Base-by-base conservation (phyloP, 2,888 invertebrate species). In the Meliscaeva auricollis region DNA sequence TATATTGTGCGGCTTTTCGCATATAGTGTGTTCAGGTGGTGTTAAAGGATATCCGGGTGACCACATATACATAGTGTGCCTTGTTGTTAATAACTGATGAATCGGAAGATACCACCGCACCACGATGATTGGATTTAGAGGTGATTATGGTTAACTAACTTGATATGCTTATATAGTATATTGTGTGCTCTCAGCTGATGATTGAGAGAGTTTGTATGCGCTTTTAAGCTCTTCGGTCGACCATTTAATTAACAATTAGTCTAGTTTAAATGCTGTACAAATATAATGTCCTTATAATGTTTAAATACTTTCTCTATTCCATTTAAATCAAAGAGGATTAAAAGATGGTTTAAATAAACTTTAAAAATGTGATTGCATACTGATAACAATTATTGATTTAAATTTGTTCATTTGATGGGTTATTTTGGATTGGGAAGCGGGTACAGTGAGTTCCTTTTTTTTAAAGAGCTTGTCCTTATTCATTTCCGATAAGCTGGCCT, bases 81-180 rank as follows among this genome's bases (percentile, higher is more conserved):
- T 76, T 66, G 70, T 38, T 76, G 76, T 76, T 81, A 81, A 81
- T 81, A 81, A 81, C 70, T 81, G 82, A 77, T 77, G 72, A 82
- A 77, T 68, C 60, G 70, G 52, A 68, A 72, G 58, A 66, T 75
- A 66, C 58, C 70, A 44, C 69, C 74, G 26, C 60, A 48, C 66
- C 79, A 60, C 17, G 52, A 83, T 74, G 68, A 68, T 74, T 77
- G 62, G 77, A 44, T 50, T 66, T 70, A 52, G 35, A 64, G 35
- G 54, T 26, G 62, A 64, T 66, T 69, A 69, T 17, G 70, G 64
- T 66, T 66, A 58, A 46, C 54, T 54, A 62, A 62, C 62, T 35
- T 13, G 41, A 15, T 26, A 30, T 26, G 30, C 1, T 2, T 64
- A 46, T n/a, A 11, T 48, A 48, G 9, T 48, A 48, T 48, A 64